These are phyloP conservation scores for Tiliqua scincoides DNA, from an alignment of 2,113 vertebrate genomes.

Conservation along the genomic window DNA sequence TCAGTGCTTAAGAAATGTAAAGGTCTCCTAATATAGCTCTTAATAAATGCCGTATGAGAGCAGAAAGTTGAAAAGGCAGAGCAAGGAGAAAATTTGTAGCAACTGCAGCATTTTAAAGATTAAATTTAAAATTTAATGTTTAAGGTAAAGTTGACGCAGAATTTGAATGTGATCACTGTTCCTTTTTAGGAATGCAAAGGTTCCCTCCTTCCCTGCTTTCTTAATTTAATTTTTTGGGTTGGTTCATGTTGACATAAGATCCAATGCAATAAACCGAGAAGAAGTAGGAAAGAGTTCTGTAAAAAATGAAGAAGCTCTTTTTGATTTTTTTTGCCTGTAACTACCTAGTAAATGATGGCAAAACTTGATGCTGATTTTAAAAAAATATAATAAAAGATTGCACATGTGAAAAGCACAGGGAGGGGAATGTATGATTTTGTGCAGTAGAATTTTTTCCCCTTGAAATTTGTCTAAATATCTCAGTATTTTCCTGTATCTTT, in stretches of 20 bases:
- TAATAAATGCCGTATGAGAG: not conserved
- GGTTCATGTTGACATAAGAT: slow-evolving; percentile 21
- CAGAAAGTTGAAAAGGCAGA: not conserved
- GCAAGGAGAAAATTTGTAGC: slow-evolving; percentile 8
- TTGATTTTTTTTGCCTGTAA: not conserved
- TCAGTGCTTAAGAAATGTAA: not conserved
- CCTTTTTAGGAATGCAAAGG: slow-evolving; percentile 19
- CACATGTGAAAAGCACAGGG: not conserved
- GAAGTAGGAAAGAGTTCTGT: not conserved
- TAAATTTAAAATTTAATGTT: slow-evolving; percentile 23
- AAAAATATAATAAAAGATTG: not conserved
- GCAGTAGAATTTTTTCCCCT: not conserved
- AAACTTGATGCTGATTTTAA: not conserved
- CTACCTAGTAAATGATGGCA: slow-evolving; percentile 33
- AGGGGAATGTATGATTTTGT: not conserved
- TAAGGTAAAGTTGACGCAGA: not conserved
- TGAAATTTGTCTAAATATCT: not conserved
- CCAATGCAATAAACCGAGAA: slow-evolving; percentile 48
- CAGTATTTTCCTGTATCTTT: not conserved
- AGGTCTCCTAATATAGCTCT: not conserved
- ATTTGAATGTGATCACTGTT: not conserved
- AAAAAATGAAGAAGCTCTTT: slow-evolving; percentile 37
- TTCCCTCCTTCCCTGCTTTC: slow-evolving; percentile 27
- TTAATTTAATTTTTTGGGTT: slow-evolving; percentile 38
- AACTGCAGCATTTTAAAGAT: too few species aligned